Base-by-base conservation (phyloP, 2,888 invertebrate species). In the Endotricha flammealis region DNA sequence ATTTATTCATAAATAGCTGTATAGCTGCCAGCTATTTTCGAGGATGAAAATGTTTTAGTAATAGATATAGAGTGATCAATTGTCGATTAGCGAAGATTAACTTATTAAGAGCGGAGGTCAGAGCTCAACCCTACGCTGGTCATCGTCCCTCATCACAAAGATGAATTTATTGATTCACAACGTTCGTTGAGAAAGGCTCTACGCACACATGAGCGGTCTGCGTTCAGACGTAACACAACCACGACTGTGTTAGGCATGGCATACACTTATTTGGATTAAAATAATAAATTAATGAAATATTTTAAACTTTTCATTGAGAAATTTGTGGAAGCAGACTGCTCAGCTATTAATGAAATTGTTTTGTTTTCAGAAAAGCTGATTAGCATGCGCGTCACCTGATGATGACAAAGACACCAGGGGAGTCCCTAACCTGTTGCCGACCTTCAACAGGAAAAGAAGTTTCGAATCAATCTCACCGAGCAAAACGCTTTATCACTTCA, bases 141-240 rank as follows among this genome's bases (percentile, higher is more conserved):
- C 69, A 68, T 65, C 60, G 64, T 62, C 57, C 57, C 57, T 67
- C 56, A 63, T 72, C 59, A 65, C 68, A 71, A 79, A 81, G 82
- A 80, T 85, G 77, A 77, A 78, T 80, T 47, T 86, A 86, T 85
- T 74, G 85, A 85, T 85, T 85, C 67, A 61, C 53, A 65, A 67
- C 74, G 64, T 70, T 61, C 68, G 42, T 41, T 44, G 74, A 68
- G 73, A 75, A 79, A 73, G 63, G 67, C 75, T 57, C 61, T 64
- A 65, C 80, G 65, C 79, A 76, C 79, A 77, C 76, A 74, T 63
- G 53, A 61, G 53, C 56, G 42, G 43, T 38, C 53, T 56, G 52
- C 68, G 74, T 79, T 54, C 62, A 66, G 62, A 78, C 76, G 72
- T 80, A 81, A 82, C 83, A 83, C 79, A 77, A 59, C 65, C 70